These are phyloP conservation scores for Pachypanchax playfairii DNA, from an alignment of 2,113 vertebrate genomes.

Conservation along the genomic window DNA sequence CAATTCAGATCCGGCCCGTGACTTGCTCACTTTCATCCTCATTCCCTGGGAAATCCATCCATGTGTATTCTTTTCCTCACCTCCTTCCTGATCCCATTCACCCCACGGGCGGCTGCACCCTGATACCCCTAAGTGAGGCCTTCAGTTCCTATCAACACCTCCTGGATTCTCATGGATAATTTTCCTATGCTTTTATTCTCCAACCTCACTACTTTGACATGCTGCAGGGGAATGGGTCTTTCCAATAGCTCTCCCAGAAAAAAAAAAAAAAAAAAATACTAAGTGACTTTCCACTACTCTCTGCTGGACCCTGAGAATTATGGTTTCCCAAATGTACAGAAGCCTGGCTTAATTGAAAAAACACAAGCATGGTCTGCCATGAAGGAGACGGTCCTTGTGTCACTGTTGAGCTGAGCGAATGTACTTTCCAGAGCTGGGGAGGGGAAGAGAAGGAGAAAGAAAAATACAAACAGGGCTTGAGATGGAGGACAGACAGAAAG, in stretches of 20 bases:
- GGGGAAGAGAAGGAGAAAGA: constrained; percentile 55
- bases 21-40: constrained; percentile 69
- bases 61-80: constrained; percentile 64
- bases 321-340: constrained; percentile 82
- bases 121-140: constrained; percentile 30
- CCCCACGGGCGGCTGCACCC: constrained; percentile 39
- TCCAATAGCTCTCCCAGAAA: constrained; percentile 74
- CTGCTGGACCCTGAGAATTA: constrained; percentile 80
- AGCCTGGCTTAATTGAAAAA: constrained; percentile 83
- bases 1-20: constrained; percentile 68
- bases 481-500: constrained; percentile 51
- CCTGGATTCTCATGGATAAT: constrained; percentile 35
- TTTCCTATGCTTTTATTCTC: constrained; percentile 46
- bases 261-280: constrained; percentile 64
- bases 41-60: constrained; percentile 73
- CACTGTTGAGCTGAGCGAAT: constrained; percentile 77
- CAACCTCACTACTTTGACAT: constrained; percentile 46
- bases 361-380: constrained; percentile 78
- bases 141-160: constrained; percentile 53
- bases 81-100: constrained; percentile 49
- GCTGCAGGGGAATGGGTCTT: constrained; percentile 62
- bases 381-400: constrained; percentile 80
- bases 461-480: constrained; percentile 55
- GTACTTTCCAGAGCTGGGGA: constrained; percentile 81
- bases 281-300: constrained; percentile 84